Evolutionary conservation across 2,113 vertebrate species (phyloP).

Genomic region (Garra rufa): DNA sequence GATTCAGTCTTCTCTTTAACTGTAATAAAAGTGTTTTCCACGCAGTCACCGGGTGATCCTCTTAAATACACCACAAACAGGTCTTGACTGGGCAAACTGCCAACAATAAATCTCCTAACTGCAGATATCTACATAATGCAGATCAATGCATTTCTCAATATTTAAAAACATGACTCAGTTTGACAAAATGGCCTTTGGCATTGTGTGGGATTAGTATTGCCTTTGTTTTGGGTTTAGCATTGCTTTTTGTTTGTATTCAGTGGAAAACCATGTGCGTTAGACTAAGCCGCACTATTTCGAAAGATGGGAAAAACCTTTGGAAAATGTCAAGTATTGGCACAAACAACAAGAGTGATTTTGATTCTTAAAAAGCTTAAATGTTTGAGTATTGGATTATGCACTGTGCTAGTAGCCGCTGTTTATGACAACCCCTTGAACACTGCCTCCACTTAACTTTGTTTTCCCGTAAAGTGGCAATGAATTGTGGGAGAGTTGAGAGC

Average conservation of each 20-base stretch:
- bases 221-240: not conserved
- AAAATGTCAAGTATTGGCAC: not conserved
- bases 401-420: not conserved
- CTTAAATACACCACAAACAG: not conserved
- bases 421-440: not conserved
- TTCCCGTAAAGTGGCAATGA: not conserved
- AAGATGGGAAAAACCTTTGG: not conserved
- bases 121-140: not conserved
- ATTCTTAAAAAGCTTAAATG: not conserved
- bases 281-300: not conserved
- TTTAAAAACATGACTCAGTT: not conserved
- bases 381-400: not conserved
- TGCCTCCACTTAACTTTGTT: not conserved
- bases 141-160: not conserved
- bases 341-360: not conserved
- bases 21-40: slow-evolving; percentile 18
- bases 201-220: not conserved
- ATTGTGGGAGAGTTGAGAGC: not conserved
- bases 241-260: not conserved
- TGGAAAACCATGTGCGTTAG: not conserved
- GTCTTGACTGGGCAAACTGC: not conserved
- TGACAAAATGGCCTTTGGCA: not conserved
- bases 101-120: not conserved
- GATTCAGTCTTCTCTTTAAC: slow-evolving; percentile 7
- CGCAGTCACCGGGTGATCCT: slow-evolving; percentile 9